Conservation (phyloP, 64 coral and sea anemone genomes). For the Anthopleura sola region DNA sequence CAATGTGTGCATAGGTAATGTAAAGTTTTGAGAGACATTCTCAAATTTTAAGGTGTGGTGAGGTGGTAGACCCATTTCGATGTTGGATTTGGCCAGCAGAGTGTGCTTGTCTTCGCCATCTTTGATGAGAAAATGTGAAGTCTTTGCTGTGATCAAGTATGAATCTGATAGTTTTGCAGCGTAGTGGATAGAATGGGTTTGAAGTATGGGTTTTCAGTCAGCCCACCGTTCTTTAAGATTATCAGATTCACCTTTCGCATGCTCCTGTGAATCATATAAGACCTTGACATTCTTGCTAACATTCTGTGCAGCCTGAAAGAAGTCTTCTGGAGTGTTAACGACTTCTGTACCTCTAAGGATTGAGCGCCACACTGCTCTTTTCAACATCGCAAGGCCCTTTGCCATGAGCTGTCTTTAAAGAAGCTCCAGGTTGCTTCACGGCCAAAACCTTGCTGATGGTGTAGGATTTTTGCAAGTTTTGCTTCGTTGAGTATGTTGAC, state of each 20-base stretch:
- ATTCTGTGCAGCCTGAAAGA: slow-evolving; percentile 22
- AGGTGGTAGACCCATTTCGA: too few relatives aligned
- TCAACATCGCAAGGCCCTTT: slow-evolving; percentile 65
- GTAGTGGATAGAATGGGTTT: slow-evolving; percentile 37
- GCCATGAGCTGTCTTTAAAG: slow-evolving; percentile 65
- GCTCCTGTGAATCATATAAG: slow-evolving; percentile 31
- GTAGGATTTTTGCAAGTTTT: too few relatives aligned
- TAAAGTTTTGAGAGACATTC: too few relatives aligned
- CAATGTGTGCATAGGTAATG: too few relatives aligned
- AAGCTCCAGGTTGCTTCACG: slow-evolving; percentile 55
- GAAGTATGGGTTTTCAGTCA: slow-evolving; percentile 6
- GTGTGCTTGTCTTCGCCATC: slow-evolving; percentile 38
- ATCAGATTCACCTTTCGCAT: not conserved
- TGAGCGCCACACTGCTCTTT: slow-evolving; percentile 44
- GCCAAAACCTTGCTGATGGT: slow-evolving; percentile 40
- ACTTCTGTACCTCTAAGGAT: slow-evolving; percentile 43
- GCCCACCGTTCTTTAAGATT: slow-evolving; percentile 1
- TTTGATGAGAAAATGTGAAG: slow-evolving; percentile 42
- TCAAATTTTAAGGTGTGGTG: too few relatives aligned
- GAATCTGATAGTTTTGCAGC: not conserved
- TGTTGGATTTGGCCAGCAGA: too few relatives aligned
- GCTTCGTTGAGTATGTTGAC: too few relatives aligned
- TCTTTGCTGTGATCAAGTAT: slow-evolving; percentile 22
- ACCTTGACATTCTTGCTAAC: slow-evolving; percentile 46
- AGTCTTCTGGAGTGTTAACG: slow-evolving; percentile 43